Conservation (phyloP, 2,113 vertebrate species). For the Vireo altiloquus region DNA sequence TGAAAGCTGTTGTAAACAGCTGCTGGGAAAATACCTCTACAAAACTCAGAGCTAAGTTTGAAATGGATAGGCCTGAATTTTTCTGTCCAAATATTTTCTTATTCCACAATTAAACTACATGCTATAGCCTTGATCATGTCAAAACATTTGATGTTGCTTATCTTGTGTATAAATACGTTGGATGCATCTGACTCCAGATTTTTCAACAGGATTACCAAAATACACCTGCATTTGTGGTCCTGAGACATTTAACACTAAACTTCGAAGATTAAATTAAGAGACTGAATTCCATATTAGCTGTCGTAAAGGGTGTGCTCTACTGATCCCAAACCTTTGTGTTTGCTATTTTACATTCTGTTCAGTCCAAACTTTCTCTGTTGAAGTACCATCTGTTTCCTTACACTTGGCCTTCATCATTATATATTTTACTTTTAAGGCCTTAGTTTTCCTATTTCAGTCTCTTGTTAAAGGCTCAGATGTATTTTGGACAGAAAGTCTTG, state of each 20-base stretch:
- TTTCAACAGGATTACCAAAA: not conserved
- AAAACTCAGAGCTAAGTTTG: not conserved
- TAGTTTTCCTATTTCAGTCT: not conserved
- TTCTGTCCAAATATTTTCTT: not conserved
- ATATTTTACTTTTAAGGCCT: not conserved
- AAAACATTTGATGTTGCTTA: not conserved
- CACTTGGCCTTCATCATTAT: not conserved
- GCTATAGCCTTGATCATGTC: not conserved
- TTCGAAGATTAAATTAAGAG: not conserved
- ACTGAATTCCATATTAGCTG: not conserved
- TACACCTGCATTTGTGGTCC: not conserved
- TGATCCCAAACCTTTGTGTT: not conserved
- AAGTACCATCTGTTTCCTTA: not conserved
- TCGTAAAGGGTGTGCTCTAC: not conserved
- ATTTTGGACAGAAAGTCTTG: not conserved
- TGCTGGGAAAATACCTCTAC: not conserved
- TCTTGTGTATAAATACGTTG: not conserved
- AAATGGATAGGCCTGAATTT: not conserved
- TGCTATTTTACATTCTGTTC: not conserved
- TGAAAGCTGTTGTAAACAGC: not conserved
- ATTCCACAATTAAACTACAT: not conserved
- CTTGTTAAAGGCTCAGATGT: not conserved
- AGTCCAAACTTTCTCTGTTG: not conserved
- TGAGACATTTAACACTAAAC: not conserved
- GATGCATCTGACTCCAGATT: not conserved